Percentiles rank a stretch among this genome's conserved stretches.
phyloP scores from a whole-genome alignment of 2,797 vertebrate species.

The Morelia viridis region DNA sequence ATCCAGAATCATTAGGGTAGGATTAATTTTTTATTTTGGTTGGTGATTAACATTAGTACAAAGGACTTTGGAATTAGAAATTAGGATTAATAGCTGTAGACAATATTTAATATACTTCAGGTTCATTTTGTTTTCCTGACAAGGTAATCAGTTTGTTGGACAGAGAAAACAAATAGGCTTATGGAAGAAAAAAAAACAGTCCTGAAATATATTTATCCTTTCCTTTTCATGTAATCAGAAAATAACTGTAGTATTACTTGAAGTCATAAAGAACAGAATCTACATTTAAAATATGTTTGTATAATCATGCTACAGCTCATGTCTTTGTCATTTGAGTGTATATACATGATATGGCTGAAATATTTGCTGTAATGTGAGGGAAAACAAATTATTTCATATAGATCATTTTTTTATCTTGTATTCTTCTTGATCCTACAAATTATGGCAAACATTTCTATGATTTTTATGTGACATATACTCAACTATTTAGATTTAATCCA shows the following conservation, averaged over 20 bases:
- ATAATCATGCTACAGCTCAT: neutral
- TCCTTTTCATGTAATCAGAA: neutral
- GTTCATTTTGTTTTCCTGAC: neutral
- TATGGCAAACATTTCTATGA: neutral
- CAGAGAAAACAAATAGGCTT: neutral
- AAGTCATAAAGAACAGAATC: neutral
- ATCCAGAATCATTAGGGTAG: neutral
- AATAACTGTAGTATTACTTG: neutral
- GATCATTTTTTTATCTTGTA: neutral
- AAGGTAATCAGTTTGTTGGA: neutral
- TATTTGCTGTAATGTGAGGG: neutral
- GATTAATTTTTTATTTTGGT: neutral
- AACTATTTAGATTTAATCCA: conserved; percentile 95
- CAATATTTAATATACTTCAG: neutral
- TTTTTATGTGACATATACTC: conserved; percentile 88
- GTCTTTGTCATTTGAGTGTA: conserved; percentile 1
- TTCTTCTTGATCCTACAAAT: conserved; percentile 21
- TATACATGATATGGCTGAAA: neutral
- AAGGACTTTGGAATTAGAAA: neutral
- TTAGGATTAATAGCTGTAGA: neutral
- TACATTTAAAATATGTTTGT: neutral
- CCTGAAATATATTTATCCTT: neutral
- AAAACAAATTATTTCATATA: neutral
- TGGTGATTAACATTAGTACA: neutral
- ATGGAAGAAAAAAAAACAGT: neutral